Conservation (phyloP, 2,113 vertebrate genomes). For the Macquaria australasica region DNA sequence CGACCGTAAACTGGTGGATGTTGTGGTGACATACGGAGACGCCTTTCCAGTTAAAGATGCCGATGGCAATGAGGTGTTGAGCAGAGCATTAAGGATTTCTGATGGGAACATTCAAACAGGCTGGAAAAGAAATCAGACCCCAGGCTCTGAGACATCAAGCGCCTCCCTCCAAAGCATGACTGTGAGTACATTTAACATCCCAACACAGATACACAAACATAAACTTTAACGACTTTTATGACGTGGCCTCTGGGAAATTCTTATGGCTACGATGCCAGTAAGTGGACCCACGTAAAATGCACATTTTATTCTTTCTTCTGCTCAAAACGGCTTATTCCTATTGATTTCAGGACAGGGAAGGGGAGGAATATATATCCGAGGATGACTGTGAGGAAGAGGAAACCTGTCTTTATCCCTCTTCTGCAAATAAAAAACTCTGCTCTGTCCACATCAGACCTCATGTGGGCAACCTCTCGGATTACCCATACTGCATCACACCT, state of each 20-base stretch:
- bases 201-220: slow-evolving; percentile 7
- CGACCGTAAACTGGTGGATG: slow-evolving; percentile 86
- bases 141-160: slow-evolving; percentile 58
- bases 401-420: slow-evolving; percentile 1
- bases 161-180: slow-evolving; percentile 54
- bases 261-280: neutral
- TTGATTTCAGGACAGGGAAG: slow-evolving; percentile 59
- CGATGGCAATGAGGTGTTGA: slow-evolving; percentile 79
- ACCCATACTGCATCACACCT: slow-evolving; percentile 89
- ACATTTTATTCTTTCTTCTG: slow-evolving; percentile 6
- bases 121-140: slow-evolving; percentile 58
- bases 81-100: neutral
- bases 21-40: slow-evolving; percentile 86
- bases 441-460: slow-evolving; percentile 87
- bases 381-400: slow-evolving; percentile 50
- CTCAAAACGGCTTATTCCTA: slow-evolving; percentile 7
- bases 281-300: neutral
- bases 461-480: slow-evolving; percentile 85
- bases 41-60: slow-evolving; percentile 85
- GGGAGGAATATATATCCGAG: slow-evolving; percentile 29
- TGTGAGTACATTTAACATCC: slow-evolving; percentile 72
- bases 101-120: slow-evolving; percentile 31
- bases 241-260: slow-evolving; percentile 17
- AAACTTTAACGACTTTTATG: slow-evolving; percentile 10
- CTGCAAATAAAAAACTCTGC: slow-evolving; percentile 75